A percentile compares a stretch with the other conserved stretches of the same genome.
Evolutionary conservation across 2,113 vertebrate genomes (phyloP).

Genomic region (Scophthalmus maximus): DNA sequence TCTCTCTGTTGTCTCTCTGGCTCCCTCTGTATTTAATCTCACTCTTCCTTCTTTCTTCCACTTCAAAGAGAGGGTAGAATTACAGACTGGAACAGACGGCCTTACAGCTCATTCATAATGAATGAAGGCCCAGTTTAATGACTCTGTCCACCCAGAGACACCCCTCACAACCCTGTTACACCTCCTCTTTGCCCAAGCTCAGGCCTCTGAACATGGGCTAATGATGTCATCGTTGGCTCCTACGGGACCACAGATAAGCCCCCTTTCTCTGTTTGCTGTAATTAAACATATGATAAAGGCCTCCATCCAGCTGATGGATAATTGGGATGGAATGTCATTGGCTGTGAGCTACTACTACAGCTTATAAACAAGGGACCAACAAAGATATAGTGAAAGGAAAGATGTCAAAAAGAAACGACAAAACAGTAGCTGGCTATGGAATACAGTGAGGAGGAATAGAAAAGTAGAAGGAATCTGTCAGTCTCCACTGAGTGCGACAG

Average conservation of each 20-base stretch:
- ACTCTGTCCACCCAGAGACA: slow-evolving; percentile 57
- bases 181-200: slow-evolving; percentile 21
- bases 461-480: slow-evolving; percentile 37
- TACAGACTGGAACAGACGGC: slow-evolving; percentile 56
- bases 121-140: slow-evolving; percentile 71
- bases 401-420: slow-evolving; percentile 1
- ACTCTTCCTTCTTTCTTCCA: slow-evolving; percentile 47
- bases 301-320: slow-evolving; percentile 49
- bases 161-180: slow-evolving; percentile 23
- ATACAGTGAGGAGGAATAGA: slow-evolving; percentile 19
- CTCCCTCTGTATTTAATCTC: slow-evolving; percentile 26
- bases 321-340: slow-evolving; percentile 37
- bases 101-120: slow-evolving; percentile 75
- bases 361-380: slow-evolving; percentile 32
- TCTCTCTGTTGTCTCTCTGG: slow-evolving; percentile 25
- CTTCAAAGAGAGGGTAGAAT: slow-evolving; percentile 71
- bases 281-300: slow-evolving; percentile 59
- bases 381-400: slow-evolving; percentile 1
- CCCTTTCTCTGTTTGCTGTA: slow-evolving; percentile 53
- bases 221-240: slow-evolving; percentile 69
- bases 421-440: not conserved
- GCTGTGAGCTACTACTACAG: slow-evolving; percentile 1
- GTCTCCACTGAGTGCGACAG: slow-evolving; percentile 39
- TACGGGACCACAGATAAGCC: slow-evolving; percentile 29
- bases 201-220: slow-evolving; percentile 59